Evolutionary conservation across 2,888 invertebrate species (phyloP), one percentile per base, ranked within the genome.

Genomic region (Harpalus rubripes): DNA sequence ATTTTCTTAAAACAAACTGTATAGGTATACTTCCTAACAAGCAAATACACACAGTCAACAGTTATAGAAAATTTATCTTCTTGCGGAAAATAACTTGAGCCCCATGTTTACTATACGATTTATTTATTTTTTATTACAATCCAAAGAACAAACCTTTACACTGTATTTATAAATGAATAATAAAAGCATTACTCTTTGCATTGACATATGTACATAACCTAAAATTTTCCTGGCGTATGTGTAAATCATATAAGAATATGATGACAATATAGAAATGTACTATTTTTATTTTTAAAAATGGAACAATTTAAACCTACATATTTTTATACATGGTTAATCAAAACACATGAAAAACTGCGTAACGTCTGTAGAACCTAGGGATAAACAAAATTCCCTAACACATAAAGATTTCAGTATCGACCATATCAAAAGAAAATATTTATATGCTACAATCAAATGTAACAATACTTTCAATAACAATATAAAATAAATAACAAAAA

Each of bases 371-470:
- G 61, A 44, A 58, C 59, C 76, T 84, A 76, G 83, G 83, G 83
- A 84, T 76, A 84, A 84, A 76, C 61, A 44, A 84, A 84, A 76
- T 61, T 84, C 83, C 83, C 83, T 63, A 84, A 72, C 44, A 61
- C 22, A 39, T 72, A 32, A 84, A 84, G 83, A 74, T 61, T 82
- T 63, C 83, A 76, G 83, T 84, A 84, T 84, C 76, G 83, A 84
- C 83, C 74, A 84, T 84, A 76, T 61, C 15, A 59, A 44, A 26
- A 22, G 59, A 76, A 84, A 76, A 84, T 84, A 76, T 84, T 84
- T 84, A 84, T 76, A 84, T 84, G 41, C 76, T 22, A 18, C 41
- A 7, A 16, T 32, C 65, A 81, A 81, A 39, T 65, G 52, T 26
- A 26, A 63, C 4, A 18, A 44, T n/a, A 16, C 12, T 32, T 32